Base-by-base conservation (phyloP, 2,888 invertebrate genomes). In the Tinea semifulvella region DNA sequence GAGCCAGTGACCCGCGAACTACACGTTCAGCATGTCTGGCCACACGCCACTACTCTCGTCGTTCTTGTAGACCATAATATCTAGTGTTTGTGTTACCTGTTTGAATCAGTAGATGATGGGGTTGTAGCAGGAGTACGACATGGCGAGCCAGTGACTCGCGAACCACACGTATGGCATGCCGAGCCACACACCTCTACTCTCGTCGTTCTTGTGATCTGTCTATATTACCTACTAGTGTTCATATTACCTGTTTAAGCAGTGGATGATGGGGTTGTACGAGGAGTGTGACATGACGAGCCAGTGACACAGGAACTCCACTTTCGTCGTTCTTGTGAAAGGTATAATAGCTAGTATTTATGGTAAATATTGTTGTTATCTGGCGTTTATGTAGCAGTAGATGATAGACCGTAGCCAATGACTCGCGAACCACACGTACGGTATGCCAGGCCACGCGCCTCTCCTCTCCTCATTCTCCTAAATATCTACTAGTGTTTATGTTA, bases 381-480 rank as follows among this genome's bases (percentile, higher is more conserved):
- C 85, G 68, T 94, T 94, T 92, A 94, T 92, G 77, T 90, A 91
- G 70, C 92, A 86, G 68, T 93, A 93, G 57, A 94, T 94, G 55
- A 94, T 86, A 22, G 93, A 93, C 66, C 94, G 6, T 7, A 22
- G 25, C 25, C 88, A 85, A 61, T 89, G 89, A 22, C 25, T 22
- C 25, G 25, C 8, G 8, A 22, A 22, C 25, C 25, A 22, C 5
- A 22, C 25, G 8, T 22, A 22, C 10, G 89, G 89, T 89, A 90
- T 89, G 42, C 89, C 86, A n/a, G n/a, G n/a, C n/a, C n/a, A n/a
- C n/a, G 47, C 90, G 67, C 84, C 88, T n/a, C n/a, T n/a, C n/a
- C n/a, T n/a, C n/a, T n/a, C n/a, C n/a, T n/a, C n/a, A n/a, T n/a
- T n/a, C n/a, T n/a, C n/a, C n/a, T n/a, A n/a, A n/a, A n/a, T n/a